Conservation (phyloP, 2,113 vertebrate genomes). For the Egretta garzetta region DNA sequence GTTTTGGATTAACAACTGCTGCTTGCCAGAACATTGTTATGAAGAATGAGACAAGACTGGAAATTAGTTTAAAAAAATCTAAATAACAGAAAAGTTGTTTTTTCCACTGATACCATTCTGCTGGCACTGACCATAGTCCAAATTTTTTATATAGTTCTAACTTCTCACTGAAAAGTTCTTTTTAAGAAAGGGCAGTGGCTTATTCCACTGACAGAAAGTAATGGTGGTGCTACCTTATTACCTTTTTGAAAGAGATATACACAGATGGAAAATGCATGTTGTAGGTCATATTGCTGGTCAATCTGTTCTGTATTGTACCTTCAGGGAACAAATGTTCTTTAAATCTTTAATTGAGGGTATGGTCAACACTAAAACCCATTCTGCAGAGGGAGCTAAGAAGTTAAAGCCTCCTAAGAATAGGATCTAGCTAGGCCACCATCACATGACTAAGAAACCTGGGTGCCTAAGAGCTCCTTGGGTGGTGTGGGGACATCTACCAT, state of each 20-base stretch:
- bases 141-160: neutral
- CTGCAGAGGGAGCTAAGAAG: neutral
- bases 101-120: neutral
- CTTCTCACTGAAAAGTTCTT: neutral
- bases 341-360: neutral
- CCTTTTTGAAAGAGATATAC: neutral
- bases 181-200: neutral
- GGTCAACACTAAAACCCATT: neutral
- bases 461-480: neutral
- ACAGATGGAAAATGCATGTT: neutral
- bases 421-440: neutral
- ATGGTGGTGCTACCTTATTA: neutral
- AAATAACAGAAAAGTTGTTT: neutral
- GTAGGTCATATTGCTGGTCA: neutral
- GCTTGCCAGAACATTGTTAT: neutral
- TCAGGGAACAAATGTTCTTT: neutral
- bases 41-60: neutral
- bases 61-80: neutral
- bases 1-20: conserved; percentile 11
- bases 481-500: neutral
- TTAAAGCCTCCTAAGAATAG: neutral
- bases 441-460: neutral
- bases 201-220: neutral
- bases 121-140: neutral
- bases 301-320: neutral